Conservation (phyloP, 2,888 invertebrate species). For the Frankliniella intonsa region DNA sequence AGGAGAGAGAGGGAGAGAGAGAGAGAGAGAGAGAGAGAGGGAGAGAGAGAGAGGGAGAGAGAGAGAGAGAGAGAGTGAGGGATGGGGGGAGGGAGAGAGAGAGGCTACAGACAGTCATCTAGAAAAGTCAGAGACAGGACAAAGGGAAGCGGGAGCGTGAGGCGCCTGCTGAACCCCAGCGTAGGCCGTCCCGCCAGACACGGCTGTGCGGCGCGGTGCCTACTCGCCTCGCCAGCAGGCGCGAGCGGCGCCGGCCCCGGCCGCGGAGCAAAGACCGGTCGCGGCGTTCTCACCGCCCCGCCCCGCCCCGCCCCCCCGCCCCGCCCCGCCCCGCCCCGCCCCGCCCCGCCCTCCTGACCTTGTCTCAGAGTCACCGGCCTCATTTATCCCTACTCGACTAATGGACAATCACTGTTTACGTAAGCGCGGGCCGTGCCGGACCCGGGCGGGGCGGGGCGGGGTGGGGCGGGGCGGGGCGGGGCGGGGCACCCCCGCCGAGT, state of each 20-base stretch:
- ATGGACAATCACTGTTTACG: constrained; percentile 14
- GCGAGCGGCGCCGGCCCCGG: not conserved
- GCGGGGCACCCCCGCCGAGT: not conserved
- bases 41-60: too few species aligned
- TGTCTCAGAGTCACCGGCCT: too few species aligned
- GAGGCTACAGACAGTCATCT: too few species aligned
- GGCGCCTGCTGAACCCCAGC: not conserved
- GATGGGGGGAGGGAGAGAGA: too few species aligned
- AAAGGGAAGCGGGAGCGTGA: not conserved
- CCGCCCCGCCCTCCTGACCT: too few species aligned
- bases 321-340: too few species aligned
- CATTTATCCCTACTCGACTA: not conserved
- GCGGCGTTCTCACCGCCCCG: too few species aligned
- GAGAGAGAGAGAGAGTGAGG: too few species aligned
- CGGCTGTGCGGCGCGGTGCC: not conserved
- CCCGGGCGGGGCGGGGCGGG: not conserved
- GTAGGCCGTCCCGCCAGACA: not conserved
- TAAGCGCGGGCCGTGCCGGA: not conserved
- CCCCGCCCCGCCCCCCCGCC: too few species aligned
- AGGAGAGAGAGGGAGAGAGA: too few species aligned
- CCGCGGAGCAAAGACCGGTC: not conserved
- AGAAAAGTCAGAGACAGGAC: not conserved
- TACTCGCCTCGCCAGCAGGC: not conserved
- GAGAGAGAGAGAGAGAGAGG: too few species aligned
- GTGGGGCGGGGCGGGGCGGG: not conserved